Conservation (phyloP, 2,113 vertebrate species). For the Nibea coibor region DNA sequence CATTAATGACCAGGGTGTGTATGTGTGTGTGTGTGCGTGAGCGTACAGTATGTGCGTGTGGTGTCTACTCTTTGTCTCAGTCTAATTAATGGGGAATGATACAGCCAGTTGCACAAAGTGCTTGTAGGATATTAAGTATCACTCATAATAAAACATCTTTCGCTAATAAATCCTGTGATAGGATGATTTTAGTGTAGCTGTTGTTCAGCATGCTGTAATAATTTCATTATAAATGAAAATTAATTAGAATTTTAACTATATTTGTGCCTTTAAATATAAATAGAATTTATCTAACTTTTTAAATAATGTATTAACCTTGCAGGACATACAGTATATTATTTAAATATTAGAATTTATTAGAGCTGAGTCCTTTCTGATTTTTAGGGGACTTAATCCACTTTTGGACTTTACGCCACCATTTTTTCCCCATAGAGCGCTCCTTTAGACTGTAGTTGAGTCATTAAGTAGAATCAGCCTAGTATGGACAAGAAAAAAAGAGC, state of each 20-base stretch:
- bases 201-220: background rate
- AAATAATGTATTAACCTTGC: background rate
- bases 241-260: too few relatives aligned
- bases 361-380: background rate
- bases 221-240: background rate
- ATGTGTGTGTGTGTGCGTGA: conserved; percentile 38
- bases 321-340: conserved; percentile 7
- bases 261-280: background rate
- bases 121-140: conserved; percentile 5
- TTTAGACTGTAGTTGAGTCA: conserved; percentile 2
- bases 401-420: background rate
- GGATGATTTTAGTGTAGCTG: background rate
- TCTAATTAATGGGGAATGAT: conserved; percentile 90
- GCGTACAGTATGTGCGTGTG: conserved; percentile 42
- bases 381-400: background rate
- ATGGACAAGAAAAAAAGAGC: conserved; percentile 43
- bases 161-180: conserved; percentile 1
- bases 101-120: conserved; percentile 76
- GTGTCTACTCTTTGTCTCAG: conserved; percentile 72
- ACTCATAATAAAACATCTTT: background rate
- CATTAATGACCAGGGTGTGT: conserved; percentile 83
- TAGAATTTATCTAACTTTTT: background rate
- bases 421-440: background rate
- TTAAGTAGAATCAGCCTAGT: conserved; percentile 4
- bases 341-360: background rate